Base-by-base conservation (phyloP, 1,140 invertebrate genomes). In the Aricia agestis region DNA sequence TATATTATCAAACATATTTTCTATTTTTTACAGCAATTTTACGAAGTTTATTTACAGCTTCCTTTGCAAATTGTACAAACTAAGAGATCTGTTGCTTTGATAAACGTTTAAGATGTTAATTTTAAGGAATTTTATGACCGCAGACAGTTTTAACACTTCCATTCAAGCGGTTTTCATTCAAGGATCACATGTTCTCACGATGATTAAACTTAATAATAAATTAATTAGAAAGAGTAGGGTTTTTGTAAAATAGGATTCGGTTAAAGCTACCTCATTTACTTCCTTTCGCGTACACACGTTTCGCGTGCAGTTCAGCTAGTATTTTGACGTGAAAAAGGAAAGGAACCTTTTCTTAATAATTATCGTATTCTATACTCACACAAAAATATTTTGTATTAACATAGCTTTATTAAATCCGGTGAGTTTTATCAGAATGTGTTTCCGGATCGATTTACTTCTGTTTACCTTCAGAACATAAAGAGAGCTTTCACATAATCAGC, bases 401-500 rank as follows among this genome's bases (percentile, higher is more conserved):
- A 52, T 4, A 15, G 45, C 45, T 52, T 52, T 52, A 52, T 52
- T 52, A 52, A 52, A 52, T 11, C 13, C 4, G 45, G 11, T 9
- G 13, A 52, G 6, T 52, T 52, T 52, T 52, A 52, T 52, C 45
- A 52, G 45, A 52, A 52, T 59, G 18, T 59, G 18, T 59, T 59
- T 63, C 59, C 59, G 59, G 5, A 25, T 63, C 59, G 18, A 63
- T 63, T 63, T 63, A 63, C 18, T 63, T 11, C 17, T 63, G 59
- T 63, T 63, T 63, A 63, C 18, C 58, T 59, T 15, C 58, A 59
- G 9, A 63, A 63, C 19, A 63, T 63, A 19, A 63, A 63, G 52
- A 73, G 71, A 69, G 59, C 76, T 78, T 82, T 75, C 73, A 78
- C 72, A 82, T 82, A 82, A 82, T 81, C 79, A 77, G 59, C 79